These are phyloP conservation scores for Goniozus legneri DNA, from an alignment of 1,140 invertebrate genomes.

Conservation along the genomic window DNA sequence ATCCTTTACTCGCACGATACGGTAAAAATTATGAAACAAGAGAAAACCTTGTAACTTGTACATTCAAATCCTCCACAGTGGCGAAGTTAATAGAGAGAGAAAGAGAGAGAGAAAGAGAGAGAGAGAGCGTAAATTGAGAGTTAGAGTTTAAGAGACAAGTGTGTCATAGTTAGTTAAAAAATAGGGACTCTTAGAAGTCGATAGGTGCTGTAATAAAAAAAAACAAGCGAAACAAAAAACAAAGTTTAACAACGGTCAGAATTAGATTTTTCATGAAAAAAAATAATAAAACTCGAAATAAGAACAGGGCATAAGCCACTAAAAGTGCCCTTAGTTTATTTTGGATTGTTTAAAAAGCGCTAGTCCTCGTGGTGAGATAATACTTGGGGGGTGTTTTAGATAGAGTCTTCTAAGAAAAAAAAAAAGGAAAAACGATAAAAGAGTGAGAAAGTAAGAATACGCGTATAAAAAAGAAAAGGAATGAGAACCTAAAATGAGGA, in stretches of 20 bases:
- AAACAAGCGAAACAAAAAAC: constrained; percentile 17
- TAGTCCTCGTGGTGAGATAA: constrained; percentile 47
- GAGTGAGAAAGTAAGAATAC: constrained; percentile 4
- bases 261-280: constrained; percentile 50
- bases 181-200: constrained; percentile 40
- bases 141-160: constrained; percentile 30
- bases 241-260: constrained; percentile 37
- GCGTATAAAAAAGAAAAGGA: constrained; percentile 14
- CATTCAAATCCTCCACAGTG: too few species aligned
- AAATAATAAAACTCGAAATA: constrained; percentile 42
- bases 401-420: constrained; percentile 36
- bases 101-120: constrained; percentile 9
- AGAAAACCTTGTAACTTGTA: too few species aligned
- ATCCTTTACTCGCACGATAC: too few species aligned
- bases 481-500: constrained; percentile 12
- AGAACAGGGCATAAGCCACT: constrained; percentile 46
- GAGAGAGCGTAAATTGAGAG: constrained; percentile 9
- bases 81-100: constrained; percentile 2
- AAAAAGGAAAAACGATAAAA: constrained; percentile 15
- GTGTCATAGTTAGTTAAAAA: constrained; percentile 41
- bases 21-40: constrained; percentile 1
- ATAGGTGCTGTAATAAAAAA: constrained; percentile 44
- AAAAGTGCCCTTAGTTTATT: constrained; percentile 54
- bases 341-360: constrained; percentile 48
- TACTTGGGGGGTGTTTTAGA: constrained; percentile 35